A percentile compares a stretch with the other conserved stretches of the same genome.
Conservation (phyloP, 2,113 vertebrate species). For the Urocynchramus pylzowi region DNA sequence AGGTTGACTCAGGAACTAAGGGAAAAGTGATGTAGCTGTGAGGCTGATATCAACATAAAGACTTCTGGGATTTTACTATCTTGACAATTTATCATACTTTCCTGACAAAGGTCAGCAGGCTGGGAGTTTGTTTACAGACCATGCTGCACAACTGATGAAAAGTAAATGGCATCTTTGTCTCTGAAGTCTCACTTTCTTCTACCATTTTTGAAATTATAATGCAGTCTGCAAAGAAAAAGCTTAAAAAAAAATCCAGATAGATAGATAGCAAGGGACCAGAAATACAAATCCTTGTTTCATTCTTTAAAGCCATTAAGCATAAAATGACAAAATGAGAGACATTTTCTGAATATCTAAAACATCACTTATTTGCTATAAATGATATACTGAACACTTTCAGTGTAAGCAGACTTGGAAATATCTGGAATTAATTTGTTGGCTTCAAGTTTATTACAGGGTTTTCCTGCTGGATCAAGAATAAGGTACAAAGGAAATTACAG, state of each 20-base stretch:
- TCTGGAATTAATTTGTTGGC: neutral
- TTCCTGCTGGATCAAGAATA: neutral
- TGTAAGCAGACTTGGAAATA: neutral
- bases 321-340: neutral
- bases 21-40: neutral
- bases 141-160: neutral
- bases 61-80: conserved; percentile 34
- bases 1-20: neutral
- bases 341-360: neutral
- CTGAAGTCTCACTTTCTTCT: neutral
- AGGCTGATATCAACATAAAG: neutral
- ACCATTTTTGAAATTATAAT: neutral
- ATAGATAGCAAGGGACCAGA: neutral
- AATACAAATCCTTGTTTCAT: neutral
- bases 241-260: neutral
- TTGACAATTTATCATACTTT: neutral
- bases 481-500: neutral
- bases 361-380: neutral
- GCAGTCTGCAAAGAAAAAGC: neutral
- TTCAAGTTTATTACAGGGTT: neutral
- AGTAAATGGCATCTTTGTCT: neutral
- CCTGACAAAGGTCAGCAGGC: neutral
- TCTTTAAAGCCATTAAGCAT: neutral
- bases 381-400: neutral
- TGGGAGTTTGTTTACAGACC: neutral